Evolutionary conservation across 64 coral and sea anemone genomes (phyloP).

Genomic region (Montipora capricornis): DNA sequence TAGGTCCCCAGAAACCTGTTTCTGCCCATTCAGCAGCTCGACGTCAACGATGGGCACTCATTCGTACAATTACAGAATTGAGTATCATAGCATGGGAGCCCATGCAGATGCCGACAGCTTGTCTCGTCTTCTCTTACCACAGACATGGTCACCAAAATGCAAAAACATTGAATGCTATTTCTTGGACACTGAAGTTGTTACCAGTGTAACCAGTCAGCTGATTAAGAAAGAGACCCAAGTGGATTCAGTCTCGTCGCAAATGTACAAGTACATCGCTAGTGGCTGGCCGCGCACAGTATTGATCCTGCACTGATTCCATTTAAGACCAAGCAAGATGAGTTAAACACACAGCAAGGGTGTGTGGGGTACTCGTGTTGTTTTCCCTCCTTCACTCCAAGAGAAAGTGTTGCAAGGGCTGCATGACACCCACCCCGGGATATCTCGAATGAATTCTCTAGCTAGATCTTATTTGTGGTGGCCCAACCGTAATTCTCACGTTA

Average conservation of each 20-base stretch:
- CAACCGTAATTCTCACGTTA: constrained; percentile 54
- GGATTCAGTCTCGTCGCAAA: constrained; percentile 46
- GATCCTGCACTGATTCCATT: constrained; percentile 51
- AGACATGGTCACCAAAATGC: constrained; percentile 64
- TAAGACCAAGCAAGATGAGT: constrained; percentile 59
- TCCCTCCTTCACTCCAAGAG: constrained; percentile 44
- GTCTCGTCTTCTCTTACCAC: constrained; percentile 47
- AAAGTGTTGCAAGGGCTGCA: constrained; percentile 55
- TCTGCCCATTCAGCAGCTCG: constrained; percentile 39
- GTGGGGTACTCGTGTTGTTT: constrained; percentile 42
- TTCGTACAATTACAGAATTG: background rate
- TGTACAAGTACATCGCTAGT: constrained; percentile 42
- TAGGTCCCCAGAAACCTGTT: constrained; percentile 47
- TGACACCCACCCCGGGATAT: constrained; percentile 45
- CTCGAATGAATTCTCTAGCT: constrained; percentile 41
- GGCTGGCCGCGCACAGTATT: constrained; percentile 47
- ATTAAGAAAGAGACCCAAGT: constrained; percentile 35
- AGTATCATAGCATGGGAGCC: too few species aligned
- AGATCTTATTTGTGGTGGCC: constrained; percentile 59
- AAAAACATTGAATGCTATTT: constrained; percentile 30
- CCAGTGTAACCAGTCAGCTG: constrained; percentile 50
- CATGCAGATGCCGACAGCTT: background rate
- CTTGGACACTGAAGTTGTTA: constrained; percentile 52
- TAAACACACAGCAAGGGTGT: constrained; percentile 42
- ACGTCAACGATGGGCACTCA: constrained; percentile 60